These are phyloP conservation scores for Herpetotheres cachinnans DNA, from an alignment of 2,113 vertebrate genomes.

Conservation along the genomic window DNA sequence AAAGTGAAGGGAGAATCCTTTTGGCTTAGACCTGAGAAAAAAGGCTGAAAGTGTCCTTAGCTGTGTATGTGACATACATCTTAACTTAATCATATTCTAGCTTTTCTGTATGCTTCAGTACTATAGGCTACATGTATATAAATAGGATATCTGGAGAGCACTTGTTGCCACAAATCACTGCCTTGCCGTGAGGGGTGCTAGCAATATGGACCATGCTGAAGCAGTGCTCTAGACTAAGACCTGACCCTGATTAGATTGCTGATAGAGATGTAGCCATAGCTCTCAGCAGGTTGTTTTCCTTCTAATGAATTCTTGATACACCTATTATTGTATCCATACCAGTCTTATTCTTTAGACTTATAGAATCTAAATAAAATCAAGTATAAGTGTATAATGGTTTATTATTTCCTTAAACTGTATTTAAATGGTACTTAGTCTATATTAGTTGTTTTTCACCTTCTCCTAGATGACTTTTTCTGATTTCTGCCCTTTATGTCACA, in stretches of 20 bases:
- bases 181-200: neutral
- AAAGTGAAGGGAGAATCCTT: neutral
- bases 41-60: neutral
- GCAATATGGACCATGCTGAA: neutral
- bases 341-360: neutral
- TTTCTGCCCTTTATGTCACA: neutral
- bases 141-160: neutral
- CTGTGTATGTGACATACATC: neutral
- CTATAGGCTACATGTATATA: neutral
- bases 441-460: neutral
- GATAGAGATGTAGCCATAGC: neutral
- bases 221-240: neutral
- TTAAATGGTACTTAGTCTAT: neutral
- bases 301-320: neutral
- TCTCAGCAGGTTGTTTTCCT: neutral
- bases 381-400: neutral
- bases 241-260: neutral
- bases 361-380: neutral
- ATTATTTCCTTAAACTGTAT: neutral
- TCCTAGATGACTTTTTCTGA: neutral
- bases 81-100: neutral
- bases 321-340: neutral
- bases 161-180: neutral
- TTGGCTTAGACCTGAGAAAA: neutral
- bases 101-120: neutral